Evolutionary conservation across 2,888 invertebrate genomes (phyloP).

Genomic region (Crioceris asparagi): DNA sequence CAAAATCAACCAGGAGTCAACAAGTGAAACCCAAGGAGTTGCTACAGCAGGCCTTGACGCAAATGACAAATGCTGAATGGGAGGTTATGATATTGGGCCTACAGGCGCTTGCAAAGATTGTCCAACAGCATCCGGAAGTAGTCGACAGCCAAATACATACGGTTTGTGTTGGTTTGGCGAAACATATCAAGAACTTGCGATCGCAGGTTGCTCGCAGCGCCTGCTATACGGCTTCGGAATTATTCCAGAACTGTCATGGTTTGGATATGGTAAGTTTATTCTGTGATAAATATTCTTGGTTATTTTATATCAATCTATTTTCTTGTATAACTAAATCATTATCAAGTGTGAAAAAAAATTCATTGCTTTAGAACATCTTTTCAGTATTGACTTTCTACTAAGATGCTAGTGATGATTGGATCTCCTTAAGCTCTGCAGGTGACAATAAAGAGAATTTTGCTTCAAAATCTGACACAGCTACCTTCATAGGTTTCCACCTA

Average conservation of each 20-base stretch:
- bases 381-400: no score
- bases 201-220: slow-evolving; percentile 88
- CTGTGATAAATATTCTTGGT: no score
- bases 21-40: slow-evolving; percentile 50
- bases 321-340: no score
- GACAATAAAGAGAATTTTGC: no score
- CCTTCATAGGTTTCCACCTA: no score
- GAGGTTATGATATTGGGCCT: slow-evolving; percentile 64
- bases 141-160: slow-evolving; percentile 57
- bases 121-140: slow-evolving; percentile 53
- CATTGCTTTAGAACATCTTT: no score
- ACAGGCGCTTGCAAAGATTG: slow-evolving; percentile 55
- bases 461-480: no score
- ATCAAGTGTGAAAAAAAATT: no score
- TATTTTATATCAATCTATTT: no score
- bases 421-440: no score
- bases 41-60: slow-evolving; percentile 49
- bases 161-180: slow-evolving; percentile 57
- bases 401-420: no score
- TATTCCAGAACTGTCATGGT: slow-evolving; percentile 52
- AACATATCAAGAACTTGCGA: slow-evolving; percentile 77
- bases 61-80: slow-evolving; percentile 69
- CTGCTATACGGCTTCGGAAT: slow-evolving; percentile 68
- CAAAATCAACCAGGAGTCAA: slow-evolving; percentile 13
- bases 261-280: slow-evolving; percentile 52